phyloP scores from a whole-genome alignment of 92 coral and sea anemone genomes.

The Muricea muricata region DNA sequence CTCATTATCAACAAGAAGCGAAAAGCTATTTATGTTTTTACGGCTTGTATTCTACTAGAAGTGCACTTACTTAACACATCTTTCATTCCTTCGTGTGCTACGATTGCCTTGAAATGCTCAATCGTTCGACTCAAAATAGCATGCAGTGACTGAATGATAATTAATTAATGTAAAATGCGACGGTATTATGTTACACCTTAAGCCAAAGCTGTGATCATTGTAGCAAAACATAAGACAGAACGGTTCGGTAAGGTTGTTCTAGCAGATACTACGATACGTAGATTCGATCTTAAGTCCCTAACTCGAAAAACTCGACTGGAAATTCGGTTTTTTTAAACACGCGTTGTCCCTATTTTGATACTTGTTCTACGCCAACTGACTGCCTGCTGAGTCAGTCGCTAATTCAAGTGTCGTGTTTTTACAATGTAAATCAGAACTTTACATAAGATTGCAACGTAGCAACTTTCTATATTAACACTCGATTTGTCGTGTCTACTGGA shows the following conservation, averaged over 20 bases:
- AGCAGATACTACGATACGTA: no score
- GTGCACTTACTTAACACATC: conserved; percentile 88
- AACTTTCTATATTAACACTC: background rate
- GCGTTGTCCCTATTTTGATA: background rate
- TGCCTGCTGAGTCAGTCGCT: conserved; percentile 14
- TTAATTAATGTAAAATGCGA: conserved; percentile 44
- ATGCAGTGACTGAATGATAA: conserved; percentile 72
- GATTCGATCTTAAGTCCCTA: no score
- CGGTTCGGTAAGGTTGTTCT: no score
- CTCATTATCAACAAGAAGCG: conserved; percentile 16
- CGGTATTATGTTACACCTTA: conserved; percentile 24
- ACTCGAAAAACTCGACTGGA: no score
- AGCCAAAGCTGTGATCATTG: no score
- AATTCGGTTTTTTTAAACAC: background rate
- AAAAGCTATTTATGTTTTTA: background rate
- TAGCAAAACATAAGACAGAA: background rate
- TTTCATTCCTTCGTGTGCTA: conserved; percentile 85
- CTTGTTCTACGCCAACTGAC: background rate
- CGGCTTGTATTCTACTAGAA: conserved; percentile 43
- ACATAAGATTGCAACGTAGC: background rate
- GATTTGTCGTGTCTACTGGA: no score
- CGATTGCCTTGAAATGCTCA: conserved; percentile 84
- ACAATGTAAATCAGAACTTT: background rate
- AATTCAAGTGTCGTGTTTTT: background rate
- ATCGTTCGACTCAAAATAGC: conserved; percentile 75